Evolutionary conservation across 2,113 vertebrate species (phyloP), one percentile per base, ranked within the genome.

Genomic region (Nematolebias whitei): DNA sequence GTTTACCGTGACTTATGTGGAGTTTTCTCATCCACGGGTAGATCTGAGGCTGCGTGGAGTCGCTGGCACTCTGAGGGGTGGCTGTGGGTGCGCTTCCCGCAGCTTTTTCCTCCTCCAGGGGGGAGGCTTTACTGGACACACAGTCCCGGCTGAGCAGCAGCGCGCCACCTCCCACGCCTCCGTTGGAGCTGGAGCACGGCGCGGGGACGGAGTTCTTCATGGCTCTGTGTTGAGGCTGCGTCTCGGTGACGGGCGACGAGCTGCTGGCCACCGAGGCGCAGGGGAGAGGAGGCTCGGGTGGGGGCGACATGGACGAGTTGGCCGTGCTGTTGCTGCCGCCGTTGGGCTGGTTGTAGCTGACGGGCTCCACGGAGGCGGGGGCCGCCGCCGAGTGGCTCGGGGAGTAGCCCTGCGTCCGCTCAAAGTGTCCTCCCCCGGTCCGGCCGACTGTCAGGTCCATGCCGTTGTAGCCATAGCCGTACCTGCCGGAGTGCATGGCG

Each of bases 1-100:
- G 82, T 91, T 96, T 98, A 99, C 96, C 97, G 88, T 99, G 96
- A 94, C 90, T 99, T 95, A 99, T 96, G 83, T 99, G 97, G 79
- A 98, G 95, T 92, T 99, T 99, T 88, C 96, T 92, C 97, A 99
- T 99, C 97, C 97, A 98, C 39, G 97, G 97, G 82, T 99, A 99
- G 90, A 99, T 99, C 92, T 99, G 96, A 82, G 97, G 96, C 67
- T 99, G 97, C 51, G 91, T 55, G 26, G 92, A 91, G 85, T 96
- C 95, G 82, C 87, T 93, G 87, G 93, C 90, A 90, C 94, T 96
- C 90, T 95, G 95, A 80, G 95, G 93, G 91, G 92, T 94, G 32
- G 32, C 32, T 90, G 94, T 91, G 88, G 94, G 95, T 88, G 94
- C 93, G 92, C 95, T 95, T 90, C 94, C 94, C 80, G 94, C 92